phyloP scores from a whole-genome alignment of 2,113 vertebrate genomes.

The Leptosomus discolor region DNA sequence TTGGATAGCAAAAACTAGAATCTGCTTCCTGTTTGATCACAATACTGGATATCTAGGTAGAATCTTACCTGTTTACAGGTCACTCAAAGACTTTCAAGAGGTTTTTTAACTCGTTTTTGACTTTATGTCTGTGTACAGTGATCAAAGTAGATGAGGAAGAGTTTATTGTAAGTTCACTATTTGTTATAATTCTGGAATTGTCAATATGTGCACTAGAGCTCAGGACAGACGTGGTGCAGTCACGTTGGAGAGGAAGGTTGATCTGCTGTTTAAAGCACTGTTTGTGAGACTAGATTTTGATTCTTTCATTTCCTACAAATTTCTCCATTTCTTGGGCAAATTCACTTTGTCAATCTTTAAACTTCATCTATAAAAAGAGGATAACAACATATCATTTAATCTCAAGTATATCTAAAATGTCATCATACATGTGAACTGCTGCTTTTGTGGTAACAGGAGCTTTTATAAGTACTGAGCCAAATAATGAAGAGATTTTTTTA shows the following conservation, averaged over 20 bases:
- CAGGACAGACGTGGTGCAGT: background rate
- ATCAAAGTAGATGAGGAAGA: background rate
- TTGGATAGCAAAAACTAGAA: background rate
- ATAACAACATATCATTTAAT: background rate
- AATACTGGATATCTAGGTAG: background rate
- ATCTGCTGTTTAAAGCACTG: background rate
- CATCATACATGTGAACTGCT: background rate
- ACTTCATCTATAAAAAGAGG: background rate
- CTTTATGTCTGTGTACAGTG: background rate
- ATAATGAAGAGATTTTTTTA: background rate
- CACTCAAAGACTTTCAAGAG: background rate
- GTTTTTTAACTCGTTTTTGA: background rate
- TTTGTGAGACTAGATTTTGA: background rate
- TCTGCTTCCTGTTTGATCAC: background rate
- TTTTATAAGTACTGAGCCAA: background rate
- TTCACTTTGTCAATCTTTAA: background rate
- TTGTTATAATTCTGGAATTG: background rate
- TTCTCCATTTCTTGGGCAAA: background rate
- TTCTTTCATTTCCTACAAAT: background rate
- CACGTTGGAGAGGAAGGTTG: background rate
- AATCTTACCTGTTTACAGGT: background rate
- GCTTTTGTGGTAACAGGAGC: background rate
- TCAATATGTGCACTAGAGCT: background rate
- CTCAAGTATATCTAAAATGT: background rate
- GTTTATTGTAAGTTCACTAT: background rate